Percentiles rank a stretch among this genome's conserved stretches.
phyloP scores from a whole-genome alignment of 2,113 vertebrate species.

The Parotia lawesii region DNA sequence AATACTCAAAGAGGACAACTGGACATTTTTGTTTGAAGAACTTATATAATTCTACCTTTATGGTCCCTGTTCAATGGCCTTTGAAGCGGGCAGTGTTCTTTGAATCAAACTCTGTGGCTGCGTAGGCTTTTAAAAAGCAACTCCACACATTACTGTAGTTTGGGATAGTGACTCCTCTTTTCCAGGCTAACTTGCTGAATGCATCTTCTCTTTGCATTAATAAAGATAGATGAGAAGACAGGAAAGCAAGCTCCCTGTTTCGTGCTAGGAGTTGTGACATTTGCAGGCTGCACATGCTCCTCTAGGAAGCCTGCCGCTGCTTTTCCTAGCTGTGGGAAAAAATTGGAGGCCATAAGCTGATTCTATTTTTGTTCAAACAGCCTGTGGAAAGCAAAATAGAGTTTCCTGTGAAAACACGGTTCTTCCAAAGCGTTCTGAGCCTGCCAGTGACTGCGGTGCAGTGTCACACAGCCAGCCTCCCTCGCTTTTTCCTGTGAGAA shows the following conservation, averaged over 20 bases:
- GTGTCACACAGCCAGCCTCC: background rate
- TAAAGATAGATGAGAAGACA: background rate
- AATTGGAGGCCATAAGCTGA: background rate
- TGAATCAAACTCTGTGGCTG: background rate
- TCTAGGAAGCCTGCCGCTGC: background rate
- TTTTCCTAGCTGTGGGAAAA: background rate
- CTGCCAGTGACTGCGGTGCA: background rate
- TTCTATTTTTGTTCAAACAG: slow-evolving; percentile 21
- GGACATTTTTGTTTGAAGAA: background rate
- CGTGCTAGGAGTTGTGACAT: background rate
- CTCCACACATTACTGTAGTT: background rate
- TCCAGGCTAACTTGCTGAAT: background rate
- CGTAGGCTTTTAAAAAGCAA: background rate
- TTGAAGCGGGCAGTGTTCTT: background rate
- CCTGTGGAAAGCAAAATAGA: background rate
- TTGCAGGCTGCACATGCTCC: background rate
- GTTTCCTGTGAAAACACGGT: background rate
- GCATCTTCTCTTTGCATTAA: background rate
- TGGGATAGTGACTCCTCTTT: background rate
- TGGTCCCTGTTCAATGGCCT: background rate
- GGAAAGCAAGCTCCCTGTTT: background rate
- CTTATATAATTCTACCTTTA: background rate
- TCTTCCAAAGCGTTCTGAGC: background rate
- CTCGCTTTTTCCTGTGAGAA: background rate
- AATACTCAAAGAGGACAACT: background rate